Percentiles rank a stretch among this genome's conserved stretches.
These are phyloP conservation scores for human DNA, from an alignment of 2,113 vertebrate species.

Conservation along the genomic window GRCh38 chr5:12671001-12671500, in stretches of 20 bases:
- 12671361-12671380: rapidly evolving
- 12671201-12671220: rapidly evolving
- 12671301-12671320: neutral
- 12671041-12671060: neutral
- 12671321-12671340: neutral
- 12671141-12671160: neutral
- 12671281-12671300: neutral
- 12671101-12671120: neutral
- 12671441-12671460: neutral
- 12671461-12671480: neutral
- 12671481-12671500: neutral
- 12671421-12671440: neutral
- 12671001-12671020: neutral
- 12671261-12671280: neutral
- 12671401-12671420: neutral
- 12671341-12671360: rapidly evolving
- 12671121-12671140: too few species aligned
- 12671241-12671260: rapidly evolving
- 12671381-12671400: neutral
- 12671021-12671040: neutral
- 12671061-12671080: neutral
- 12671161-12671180: rapidly evolving
- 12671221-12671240: neutral
- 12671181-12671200: neutral
- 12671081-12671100: neutral